A percentile compares a stretch with the other conserved stretches of the same genome.
These are phyloP conservation scores for Lanius ludovicianus DNA, from an alignment of 2,113 vertebrate genomes.

Conservation along the genomic window DNA sequence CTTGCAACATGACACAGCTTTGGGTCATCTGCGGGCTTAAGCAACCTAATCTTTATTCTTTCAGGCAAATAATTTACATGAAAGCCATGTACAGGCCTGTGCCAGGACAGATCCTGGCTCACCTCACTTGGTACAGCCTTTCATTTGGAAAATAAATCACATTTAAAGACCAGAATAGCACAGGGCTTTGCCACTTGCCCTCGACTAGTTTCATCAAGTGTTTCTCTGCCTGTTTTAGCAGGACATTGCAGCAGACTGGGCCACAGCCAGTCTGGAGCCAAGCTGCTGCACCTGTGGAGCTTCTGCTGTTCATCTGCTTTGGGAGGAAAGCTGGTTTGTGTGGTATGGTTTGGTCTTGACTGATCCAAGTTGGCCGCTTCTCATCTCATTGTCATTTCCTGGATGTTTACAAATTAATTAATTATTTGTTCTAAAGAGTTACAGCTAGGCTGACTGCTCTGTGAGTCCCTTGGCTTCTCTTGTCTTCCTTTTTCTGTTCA, in stretches of 20 bases:
- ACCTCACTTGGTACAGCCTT: neutral
- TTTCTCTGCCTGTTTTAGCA: neutral
- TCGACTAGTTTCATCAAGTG: neutral
- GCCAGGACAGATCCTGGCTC: neutral
- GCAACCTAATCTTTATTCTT: neutral
- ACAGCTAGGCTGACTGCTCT: neutral
- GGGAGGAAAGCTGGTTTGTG: neutral
- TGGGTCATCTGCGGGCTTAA: neutral
- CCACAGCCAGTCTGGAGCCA: neutral
- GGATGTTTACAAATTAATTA: neutral
- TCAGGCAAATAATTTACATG: neutral
- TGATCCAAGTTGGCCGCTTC: neutral
- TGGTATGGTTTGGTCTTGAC: neutral
- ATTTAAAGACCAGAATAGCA: neutral
- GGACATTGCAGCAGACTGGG: rapidly evolving
- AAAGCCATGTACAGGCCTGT: neutral
- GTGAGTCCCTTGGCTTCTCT: neutral
- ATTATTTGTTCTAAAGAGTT: neutral
- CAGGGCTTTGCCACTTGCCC: neutral
- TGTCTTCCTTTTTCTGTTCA: neutral
- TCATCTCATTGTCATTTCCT: neutral
- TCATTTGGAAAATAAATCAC: neutral
- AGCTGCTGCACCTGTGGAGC: neutral
- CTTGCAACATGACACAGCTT: neutral
- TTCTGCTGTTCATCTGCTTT: neutral